Conservation (phyloP, 2,113 vertebrate species). For the Procavia capensis region DNA sequence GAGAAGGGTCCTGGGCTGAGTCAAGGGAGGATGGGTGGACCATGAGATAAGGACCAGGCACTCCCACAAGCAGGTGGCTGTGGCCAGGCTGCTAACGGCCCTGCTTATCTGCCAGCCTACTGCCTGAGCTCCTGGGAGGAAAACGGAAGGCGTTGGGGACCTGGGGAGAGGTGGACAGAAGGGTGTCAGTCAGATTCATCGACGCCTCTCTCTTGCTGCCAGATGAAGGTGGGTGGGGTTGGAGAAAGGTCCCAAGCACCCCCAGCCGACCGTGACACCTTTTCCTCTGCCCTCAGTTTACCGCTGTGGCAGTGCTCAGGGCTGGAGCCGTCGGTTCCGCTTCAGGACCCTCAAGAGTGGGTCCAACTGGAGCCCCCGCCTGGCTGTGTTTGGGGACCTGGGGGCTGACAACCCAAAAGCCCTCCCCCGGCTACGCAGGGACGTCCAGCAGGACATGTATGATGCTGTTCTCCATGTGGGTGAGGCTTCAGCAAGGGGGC, state of each 20-base stretch:
- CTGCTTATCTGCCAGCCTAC: not conserved
- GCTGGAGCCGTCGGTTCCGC: conserved; percentile 91
- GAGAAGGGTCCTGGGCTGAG: not conserved
- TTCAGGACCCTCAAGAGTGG: conserved; percentile 89
- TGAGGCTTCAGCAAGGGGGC: conserved; percentile 73
- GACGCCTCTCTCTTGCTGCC: accelerated
- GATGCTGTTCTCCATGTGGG: conserved; percentile 92
- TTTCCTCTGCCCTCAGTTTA: conserved; percentile 82
- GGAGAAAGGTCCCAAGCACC: accelerated
- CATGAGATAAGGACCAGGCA: accelerated
- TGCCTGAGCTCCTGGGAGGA: not conserved
- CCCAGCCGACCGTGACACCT: not conserved
- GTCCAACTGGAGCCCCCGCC: conserved; percentile 88
- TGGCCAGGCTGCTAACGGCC: not conserved
- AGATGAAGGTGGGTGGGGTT: not conserved
- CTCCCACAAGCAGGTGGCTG: not conserved
- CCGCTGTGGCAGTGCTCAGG: conserved; percentile 89
- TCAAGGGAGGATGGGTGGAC: not conserved
- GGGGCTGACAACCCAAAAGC: conserved; percentile 94
- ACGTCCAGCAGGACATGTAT: conserved; percentile 90
- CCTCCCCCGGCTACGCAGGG: conserved; percentile 90
- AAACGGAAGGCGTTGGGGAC: not conserved
- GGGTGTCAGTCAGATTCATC: too few relatives aligned
- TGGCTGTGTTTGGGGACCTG: conserved; percentile 93
- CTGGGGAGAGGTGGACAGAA: not conserved